Conservation (phyloP, 2,113 vertebrate genomes). For the Brachyhypopomus gauderio region DNA sequence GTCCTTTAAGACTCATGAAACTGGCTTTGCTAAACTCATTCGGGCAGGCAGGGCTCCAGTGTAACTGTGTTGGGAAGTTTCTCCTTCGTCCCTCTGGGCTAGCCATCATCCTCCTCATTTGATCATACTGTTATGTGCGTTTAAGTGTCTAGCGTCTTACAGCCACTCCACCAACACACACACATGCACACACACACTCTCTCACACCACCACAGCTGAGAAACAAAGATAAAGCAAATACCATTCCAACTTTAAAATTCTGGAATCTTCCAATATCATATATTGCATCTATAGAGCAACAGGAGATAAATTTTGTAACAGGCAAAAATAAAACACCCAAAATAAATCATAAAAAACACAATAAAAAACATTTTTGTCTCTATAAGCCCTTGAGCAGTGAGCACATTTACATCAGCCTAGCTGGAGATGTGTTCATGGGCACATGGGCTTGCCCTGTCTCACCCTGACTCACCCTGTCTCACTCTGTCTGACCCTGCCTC, state of each 20-base stretch:
- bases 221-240: neutral
- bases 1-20: neutral
- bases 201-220: neutral
- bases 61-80: slow-evolving; percentile 23
- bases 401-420: too few relatives aligned
- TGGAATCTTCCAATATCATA: slow-evolving; percentile 20
- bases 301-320: neutral
- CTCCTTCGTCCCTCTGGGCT: neutral
- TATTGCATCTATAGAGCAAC: slow-evolving; percentile 23
- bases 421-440: too few relatives aligned
- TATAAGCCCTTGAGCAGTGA: too few relatives aligned
- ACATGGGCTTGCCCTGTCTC: too few relatives aligned
- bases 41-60: neutral
- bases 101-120: slow-evolving; percentile 18
- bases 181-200: too few relatives aligned
- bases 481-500: too few relatives aligned
- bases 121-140: slow-evolving; percentile 25
- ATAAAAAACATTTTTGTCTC: neutral
- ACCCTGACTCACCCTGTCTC: too few relatives aligned
- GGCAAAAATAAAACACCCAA: neutral
- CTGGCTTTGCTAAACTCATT: slow-evolving; percentile 28
- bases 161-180: too few relatives aligned
- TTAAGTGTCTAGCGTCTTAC: neutral
- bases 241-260: neutral
- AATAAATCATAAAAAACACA: slow-evolving; percentile 5